phyloP scores from a whole-genome alignment of 2,797 vertebrate species.

The Vespertilio murinus region DNA sequence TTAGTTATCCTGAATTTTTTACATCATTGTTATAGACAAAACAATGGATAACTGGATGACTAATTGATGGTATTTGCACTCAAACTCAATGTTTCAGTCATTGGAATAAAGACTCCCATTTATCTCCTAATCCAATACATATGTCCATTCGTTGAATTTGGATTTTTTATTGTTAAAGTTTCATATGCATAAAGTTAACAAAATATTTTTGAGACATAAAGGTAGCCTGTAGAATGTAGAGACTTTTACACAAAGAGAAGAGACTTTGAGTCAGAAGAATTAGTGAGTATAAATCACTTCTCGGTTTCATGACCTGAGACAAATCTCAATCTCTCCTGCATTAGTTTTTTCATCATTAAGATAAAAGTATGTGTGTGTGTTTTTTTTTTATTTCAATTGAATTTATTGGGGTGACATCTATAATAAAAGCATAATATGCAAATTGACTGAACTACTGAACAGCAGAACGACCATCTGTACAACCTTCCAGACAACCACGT shows the following conservation, averaged over 20 bases:
- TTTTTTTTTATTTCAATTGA: not conserved
- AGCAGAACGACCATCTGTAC: too few species aligned
- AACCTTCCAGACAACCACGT: too few species aligned
- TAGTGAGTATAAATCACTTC: not conserved
- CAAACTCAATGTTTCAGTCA: not conserved
- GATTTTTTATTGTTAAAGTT: not conserved
- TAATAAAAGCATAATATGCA: too few species aligned
- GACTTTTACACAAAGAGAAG: not conserved
- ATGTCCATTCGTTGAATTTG: not conserved
- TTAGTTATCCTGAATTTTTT: not conserved
- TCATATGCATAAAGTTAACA: not conserved
- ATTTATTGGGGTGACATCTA: not conserved
- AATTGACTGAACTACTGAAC: too few species aligned
- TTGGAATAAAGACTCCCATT: not conserved
- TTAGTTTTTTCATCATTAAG: not conserved
- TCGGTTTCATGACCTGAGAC: not conserved
- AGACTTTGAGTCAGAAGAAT: not conserved
- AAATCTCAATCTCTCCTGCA: not conserved
- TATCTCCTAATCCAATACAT: not conserved
- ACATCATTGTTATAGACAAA: not conserved
- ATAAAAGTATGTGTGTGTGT: not conserved
- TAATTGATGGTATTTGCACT: not conserved
- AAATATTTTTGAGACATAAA: not conserved
- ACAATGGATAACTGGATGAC: not conserved
- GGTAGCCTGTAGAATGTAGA: not conserved